Conservation (phyloP, 2,797 vertebrate species). For the Microctenopoma steveboyesi region DNA sequence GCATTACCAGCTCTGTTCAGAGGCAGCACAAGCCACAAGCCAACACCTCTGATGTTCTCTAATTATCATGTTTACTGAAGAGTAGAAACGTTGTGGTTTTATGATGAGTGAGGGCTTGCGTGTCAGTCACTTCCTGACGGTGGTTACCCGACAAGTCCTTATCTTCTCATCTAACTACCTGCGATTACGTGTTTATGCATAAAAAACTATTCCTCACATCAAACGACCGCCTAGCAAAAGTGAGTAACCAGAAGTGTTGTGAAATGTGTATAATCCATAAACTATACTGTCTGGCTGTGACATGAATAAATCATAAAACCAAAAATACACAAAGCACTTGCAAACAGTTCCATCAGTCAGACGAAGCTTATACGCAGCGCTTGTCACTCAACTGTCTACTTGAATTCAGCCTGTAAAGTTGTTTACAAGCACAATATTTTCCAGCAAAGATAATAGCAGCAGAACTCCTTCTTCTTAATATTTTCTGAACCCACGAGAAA, state of each 20-base stretch:
- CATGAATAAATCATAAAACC: not conserved
- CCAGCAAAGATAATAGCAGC: not conserved
- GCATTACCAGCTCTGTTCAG: not conserved
- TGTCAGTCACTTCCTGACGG: not conserved
- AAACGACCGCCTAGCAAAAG: too few species aligned
- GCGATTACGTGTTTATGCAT: not conserved
- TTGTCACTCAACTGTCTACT: constrained; percentile 12
- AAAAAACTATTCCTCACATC: not conserved
- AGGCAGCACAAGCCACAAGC: not conserved
- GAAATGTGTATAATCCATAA: not conserved
- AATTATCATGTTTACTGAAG: not conserved
- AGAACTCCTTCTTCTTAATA: not conserved
- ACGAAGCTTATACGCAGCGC: constrained; percentile 1
- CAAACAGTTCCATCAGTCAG: constrained; percentile 9
- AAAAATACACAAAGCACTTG: not conserved
- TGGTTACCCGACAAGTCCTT: too few species aligned
- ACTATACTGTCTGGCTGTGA: not conserved
- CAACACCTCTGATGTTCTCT: not conserved
- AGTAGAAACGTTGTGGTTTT: not conserved
- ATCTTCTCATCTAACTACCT: not conserved
- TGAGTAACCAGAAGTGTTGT: not conserved
- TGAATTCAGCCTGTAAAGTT: not conserved
- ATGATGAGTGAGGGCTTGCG: not conserved
- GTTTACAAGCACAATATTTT: constrained; percentile 17
- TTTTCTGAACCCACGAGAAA: too few species aligned